Conservation (phyloP, 2,888 invertebrate species). For the Ormyrus thymus region DNA sequence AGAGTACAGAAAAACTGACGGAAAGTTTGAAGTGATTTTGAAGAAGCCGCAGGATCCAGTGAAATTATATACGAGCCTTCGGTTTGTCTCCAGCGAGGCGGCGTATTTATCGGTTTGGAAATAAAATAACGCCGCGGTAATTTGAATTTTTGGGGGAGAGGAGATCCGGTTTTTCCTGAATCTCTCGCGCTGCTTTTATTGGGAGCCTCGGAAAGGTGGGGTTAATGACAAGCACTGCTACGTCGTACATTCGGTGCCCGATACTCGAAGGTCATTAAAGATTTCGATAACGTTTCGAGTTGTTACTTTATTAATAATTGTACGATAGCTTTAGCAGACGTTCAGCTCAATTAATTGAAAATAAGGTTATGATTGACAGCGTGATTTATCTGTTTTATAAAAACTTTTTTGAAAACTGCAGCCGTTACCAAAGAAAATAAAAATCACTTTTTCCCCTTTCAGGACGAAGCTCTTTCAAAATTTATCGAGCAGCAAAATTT, state of each 20-base stretch:
- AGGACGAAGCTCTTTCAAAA: too few species aligned
- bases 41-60: neutral
- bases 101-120: neutral
- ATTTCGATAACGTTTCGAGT: conserved; percentile 17
- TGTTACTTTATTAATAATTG: too few species aligned
- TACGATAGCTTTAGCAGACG: too few species aligned
- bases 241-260: neutral
- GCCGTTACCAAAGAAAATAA: too few species aligned
- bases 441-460: too few species aligned
- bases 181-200: neutral
- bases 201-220: too few species aligned
- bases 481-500: too few species aligned
- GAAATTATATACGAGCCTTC: neutral
- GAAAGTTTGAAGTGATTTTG: neutral
- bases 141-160: conserved; percentile 24
- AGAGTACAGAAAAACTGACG: neutral
- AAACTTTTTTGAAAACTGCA: too few species aligned
- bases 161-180: conserved; percentile 38
- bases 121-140: neutral
- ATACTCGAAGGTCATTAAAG: conserved; percentile 32
- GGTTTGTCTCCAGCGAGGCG: conserved; percentile 14
- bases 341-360: too few species aligned
- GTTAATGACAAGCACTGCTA: too few species aligned
- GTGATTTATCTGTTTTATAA: too few species aligned
- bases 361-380: too few species aligned